Conservation (phyloP, 2,888 invertebrate species). For the Agelastica alni region DNA sequence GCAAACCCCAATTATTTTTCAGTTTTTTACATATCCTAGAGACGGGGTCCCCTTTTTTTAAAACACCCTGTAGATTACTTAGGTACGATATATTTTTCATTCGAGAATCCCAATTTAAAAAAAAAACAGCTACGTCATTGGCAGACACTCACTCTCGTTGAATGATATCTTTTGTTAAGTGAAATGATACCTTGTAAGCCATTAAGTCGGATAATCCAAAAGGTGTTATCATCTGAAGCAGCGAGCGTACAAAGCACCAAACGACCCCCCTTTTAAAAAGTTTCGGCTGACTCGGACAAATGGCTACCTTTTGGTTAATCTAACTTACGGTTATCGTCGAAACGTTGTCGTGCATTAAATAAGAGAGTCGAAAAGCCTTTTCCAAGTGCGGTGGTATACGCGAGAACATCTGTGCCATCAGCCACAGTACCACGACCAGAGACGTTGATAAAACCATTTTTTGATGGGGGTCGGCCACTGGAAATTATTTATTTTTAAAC, state of each 20-base stretch:
- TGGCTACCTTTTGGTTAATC: slow-evolving; percentile 22
- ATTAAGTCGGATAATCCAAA: slow-evolving; percentile 17
- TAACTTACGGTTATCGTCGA: slow-evolving; percentile 51
- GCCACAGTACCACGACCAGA: slow-evolving; percentile 3
- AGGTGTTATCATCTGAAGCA: slow-evolving; percentile 16
- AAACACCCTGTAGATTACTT: too few relatives aligned
- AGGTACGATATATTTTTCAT: too few relatives aligned
- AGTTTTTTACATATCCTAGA: too few relatives aligned
- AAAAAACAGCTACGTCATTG: too few relatives aligned
- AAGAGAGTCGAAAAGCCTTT: slow-evolving; percentile 27
- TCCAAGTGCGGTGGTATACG: slow-evolving; percentile 25
- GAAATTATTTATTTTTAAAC: too few relatives aligned
- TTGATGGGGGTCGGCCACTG: too few relatives aligned
- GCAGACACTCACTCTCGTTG: too few relatives aligned
- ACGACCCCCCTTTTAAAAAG: slow-evolving; percentile 5
- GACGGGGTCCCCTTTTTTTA: too few relatives aligned
- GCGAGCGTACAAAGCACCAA: slow-evolving; percentile 7
- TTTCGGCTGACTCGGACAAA: slow-evolving; percentile 15
- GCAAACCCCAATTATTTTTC: too few relatives aligned
- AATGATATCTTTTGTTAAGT: slow-evolving; percentile 10
- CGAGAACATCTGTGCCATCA: slow-evolving; percentile 21
- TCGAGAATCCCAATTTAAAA: too few relatives aligned
- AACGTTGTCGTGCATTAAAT: slow-evolving; percentile 52
- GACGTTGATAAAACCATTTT: too few relatives aligned
- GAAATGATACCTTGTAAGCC: slow-evolving; percentile 15